Conservation (phyloP, 2,797 vertebrate species). For the Ptychadena robeensis region DNA sequence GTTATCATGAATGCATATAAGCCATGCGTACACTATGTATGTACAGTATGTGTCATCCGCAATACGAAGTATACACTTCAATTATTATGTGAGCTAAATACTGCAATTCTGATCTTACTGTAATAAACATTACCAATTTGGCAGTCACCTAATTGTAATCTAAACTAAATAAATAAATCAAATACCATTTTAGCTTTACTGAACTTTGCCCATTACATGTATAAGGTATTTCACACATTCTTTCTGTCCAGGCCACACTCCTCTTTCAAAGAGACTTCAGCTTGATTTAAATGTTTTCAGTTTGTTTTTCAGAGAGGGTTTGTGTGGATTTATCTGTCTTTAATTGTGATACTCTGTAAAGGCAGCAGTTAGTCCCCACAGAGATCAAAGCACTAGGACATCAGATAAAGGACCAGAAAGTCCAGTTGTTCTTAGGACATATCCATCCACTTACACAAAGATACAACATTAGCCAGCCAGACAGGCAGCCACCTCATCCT, state of each 20-base stretch:
- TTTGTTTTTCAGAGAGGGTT: slow-evolving; percentile 59
- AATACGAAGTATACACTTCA: too few relatives aligned
- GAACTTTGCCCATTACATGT: not conserved
- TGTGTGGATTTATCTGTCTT: slow-evolving; percentile 64
- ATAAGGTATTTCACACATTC: not conserved
- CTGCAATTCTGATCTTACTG: not conserved
- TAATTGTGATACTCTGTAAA: slow-evolving; percentile 63
- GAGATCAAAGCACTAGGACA: slow-evolving; percentile 68
- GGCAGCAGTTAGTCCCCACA: slow-evolving; percentile 62
- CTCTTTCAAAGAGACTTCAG: slow-evolving; percentile 38
- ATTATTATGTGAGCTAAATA: not conserved
- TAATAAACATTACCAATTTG: not conserved
- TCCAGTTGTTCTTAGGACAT: slow-evolving; percentile 54
- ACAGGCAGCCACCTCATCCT: slow-evolving; percentile 56
- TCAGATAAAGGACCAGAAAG: slow-evolving; percentile 66
- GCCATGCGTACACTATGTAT: too few relatives aligned
- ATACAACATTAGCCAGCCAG: slow-evolving; percentile 66
- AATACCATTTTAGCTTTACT: not conserved
- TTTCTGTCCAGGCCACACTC: not conserved
- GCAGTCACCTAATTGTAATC: not conserved
- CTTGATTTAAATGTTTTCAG: slow-evolving; percentile 51
- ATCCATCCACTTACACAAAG: slow-evolving; percentile 63
- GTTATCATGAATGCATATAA: too few relatives aligned
- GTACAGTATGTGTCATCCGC: too few relatives aligned
- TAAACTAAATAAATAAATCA: not conserved